A percentile compares a stretch with the other conserved stretches of the same genome.
Evolutionary conservation across 2,797 vertebrate species (phyloP).

Genomic region (Scomberomorus guttatus): DNA sequence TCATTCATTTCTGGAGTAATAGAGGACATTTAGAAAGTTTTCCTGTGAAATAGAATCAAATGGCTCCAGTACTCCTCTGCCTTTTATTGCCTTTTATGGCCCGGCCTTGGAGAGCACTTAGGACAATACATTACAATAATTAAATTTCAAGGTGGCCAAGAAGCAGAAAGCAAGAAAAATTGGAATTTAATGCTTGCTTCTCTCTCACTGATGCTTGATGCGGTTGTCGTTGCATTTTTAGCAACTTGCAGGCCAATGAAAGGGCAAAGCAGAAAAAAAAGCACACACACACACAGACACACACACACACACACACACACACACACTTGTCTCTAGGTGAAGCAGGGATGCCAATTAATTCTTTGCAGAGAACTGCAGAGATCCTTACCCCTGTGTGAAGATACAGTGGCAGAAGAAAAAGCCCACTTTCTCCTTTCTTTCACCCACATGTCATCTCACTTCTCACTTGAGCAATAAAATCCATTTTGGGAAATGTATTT

Average conservation of each 20-base stretch:
- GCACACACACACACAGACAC: background rate
- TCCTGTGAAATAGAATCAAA: slow-evolving; percentile 78
- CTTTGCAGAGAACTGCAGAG: slow-evolving; percentile 29
- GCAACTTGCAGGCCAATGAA: slow-evolving; percentile 56
- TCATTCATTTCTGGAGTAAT: slow-evolving; percentile 68
- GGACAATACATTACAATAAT: slow-evolving; percentile 87
- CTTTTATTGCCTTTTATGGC: slow-evolving; percentile 67
- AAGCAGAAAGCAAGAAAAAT: slow-evolving; percentile 79
- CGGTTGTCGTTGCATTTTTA: slow-evolving; percentile 71
- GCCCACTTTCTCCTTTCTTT: slow-evolving; percentile 28
- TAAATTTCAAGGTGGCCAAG: slow-evolving; percentile 85
- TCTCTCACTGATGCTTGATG: slow-evolving; percentile 61
- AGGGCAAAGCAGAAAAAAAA: slow-evolving; percentile 38
- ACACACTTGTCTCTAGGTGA: background rate
- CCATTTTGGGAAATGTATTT: slow-evolving; percentile 51
- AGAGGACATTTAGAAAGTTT: slow-evolving; percentile 71
- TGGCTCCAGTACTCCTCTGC: slow-evolving; percentile 65
- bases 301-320: slow-evolving; percentile 30
- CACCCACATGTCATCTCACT: slow-evolving; percentile 34
- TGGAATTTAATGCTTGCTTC: slow-evolving; percentile 78
- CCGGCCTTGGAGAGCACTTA: slow-evolving; percentile 83
- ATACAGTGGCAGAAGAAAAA: slow-evolving; percentile 36
- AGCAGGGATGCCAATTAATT: slow-evolving; percentile 50
- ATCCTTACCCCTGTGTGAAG: slow-evolving; percentile 40
- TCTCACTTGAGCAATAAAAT: slow-evolving; percentile 50